A percentile compares a stretch with the other conserved stretches of the same genome.
These are phyloP conservation scores for Metalampra italica DNA, from an alignment of 2,888 invertebrate species.

Conservation along the genomic window DNA sequence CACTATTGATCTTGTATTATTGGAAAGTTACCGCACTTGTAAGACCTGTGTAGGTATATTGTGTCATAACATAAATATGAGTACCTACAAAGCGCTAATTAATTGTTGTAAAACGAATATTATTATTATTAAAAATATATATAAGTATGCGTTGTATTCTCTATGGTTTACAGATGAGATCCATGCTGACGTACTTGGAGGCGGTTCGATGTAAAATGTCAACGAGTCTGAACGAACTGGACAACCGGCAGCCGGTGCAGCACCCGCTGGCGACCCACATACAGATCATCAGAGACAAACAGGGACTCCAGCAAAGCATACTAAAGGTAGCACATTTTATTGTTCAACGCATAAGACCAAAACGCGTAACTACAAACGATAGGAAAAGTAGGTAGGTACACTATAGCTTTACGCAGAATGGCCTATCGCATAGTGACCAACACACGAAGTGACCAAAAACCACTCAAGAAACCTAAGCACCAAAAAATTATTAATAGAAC, in stretches of 20 bases:
- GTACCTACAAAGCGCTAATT: too few species aligned
- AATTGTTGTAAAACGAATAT: too few species aligned
- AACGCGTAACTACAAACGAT: not conserved
- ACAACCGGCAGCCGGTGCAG: slow-evolving; percentile 85
- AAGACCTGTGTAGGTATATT: too few species aligned
- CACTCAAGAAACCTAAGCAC: too few species aligned
- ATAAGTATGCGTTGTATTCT: too few species aligned
- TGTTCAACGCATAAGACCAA: not conserved
- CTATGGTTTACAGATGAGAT: slow-evolving; percentile 84
- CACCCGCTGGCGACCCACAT: slow-evolving; percentile 93
- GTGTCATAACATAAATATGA: too few species aligned
- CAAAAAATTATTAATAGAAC: too few species aligned
- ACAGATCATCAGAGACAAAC: slow-evolving; percentile 92
- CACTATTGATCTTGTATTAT: too few species aligned
- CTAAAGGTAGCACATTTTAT: slow-evolving; percentile 80
- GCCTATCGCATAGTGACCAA: too few species aligned
- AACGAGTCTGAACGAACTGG: slow-evolving; percentile 88
- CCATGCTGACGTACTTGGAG: slow-evolving; percentile 94
- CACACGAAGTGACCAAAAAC: too few species aligned
- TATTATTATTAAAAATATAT: too few species aligned
- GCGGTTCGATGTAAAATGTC: slow-evolving; percentile 94
- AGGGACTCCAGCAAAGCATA: slow-evolving; percentile 91
- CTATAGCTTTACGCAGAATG: not conserved
- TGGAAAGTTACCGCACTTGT: too few species aligned
- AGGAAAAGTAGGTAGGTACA: not conserved